Evolutionary conservation across 2,113 vertebrate species (phyloP).

Genomic region (Cheilinus undulatus): DNA sequence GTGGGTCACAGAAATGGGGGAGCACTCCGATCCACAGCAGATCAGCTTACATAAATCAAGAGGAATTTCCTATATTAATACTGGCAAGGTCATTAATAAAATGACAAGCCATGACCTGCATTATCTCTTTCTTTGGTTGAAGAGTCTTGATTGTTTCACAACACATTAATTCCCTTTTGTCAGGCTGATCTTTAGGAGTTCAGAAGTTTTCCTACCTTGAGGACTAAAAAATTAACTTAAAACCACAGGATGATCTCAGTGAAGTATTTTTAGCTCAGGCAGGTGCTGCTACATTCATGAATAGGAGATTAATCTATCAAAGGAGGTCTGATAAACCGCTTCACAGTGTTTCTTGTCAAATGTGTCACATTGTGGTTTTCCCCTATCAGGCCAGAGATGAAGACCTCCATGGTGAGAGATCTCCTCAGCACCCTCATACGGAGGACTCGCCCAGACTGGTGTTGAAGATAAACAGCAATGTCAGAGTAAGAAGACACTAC

Average conservation of each 20-base stretch:
- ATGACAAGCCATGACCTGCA: constrained; percentile 63
- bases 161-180: constrained; percentile 40
- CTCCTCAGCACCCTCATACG: constrained; percentile 75
- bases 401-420: constrained; percentile 79
- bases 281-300: neutral
- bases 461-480: constrained; percentile 82
- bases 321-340: constrained; percentile 21
- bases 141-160: constrained; percentile 48
- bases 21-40: constrained; percentile 59
- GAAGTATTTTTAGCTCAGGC: constrained; percentile 22
- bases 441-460: constrained; percentile 81
- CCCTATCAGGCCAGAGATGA: constrained; percentile 81
- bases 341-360: constrained; percentile 14
- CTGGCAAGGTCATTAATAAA: constrained; percentile 63
- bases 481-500: constrained; percentile 78
- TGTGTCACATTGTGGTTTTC: constrained; percentile 56
- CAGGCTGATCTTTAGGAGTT: too few relatives aligned
- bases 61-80: constrained; percentile 77
- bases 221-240: constrained; percentile 41
- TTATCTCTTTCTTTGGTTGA: constrained; percentile 38
- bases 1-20: constrained; percentile 77
- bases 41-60: constrained; percentile 76
- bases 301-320: constrained; percentile 18
- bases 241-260: constrained; percentile 28
- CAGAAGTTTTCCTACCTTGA: constrained; percentile 50